phyloP scores from a whole-genome alignment of 2,888 invertebrate species.

The Patella ulyssiponensis region DNA sequence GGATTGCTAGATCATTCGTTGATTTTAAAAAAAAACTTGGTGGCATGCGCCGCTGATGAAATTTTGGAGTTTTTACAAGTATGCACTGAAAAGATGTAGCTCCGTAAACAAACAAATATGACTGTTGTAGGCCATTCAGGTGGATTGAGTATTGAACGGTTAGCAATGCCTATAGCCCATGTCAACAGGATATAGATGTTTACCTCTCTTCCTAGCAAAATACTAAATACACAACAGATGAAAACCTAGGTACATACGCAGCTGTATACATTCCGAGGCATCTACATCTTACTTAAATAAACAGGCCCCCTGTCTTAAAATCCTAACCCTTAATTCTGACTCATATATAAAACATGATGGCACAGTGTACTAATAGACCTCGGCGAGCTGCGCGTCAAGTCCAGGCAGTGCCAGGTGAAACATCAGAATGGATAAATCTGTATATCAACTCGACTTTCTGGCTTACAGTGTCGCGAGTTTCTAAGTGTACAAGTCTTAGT shows the following conservation, averaged over 20 bases:
- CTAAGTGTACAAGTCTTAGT: background rate
- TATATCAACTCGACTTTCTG: background rate
- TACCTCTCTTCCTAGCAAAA: constrained; percentile 27
- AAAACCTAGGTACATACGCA: constrained; percentile 15
- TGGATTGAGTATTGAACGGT: background rate
- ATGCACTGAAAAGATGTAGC: too few species aligned
- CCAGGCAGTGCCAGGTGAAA: background rate
- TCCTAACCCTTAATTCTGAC: constrained; percentile 1
- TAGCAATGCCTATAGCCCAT: constrained; percentile 11
- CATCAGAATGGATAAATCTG: background rate
- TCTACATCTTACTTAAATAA: background rate
- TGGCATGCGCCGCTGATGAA: too few species aligned
- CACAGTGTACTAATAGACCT: background rate
- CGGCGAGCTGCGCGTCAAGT: background rate
- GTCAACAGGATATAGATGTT: constrained; percentile 39
- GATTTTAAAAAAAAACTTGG: too few species aligned
- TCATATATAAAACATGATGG: background rate
- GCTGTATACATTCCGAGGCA: background rate
- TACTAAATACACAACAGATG: constrained; percentile 27
- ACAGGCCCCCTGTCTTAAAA: background rate
- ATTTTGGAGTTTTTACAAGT: too few species aligned
- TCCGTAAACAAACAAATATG: too few species aligned
- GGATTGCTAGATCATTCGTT: too few species aligned
- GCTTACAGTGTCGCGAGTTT: background rate
- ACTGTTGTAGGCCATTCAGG: too few species aligned